Conservation (phyloP, 2,797 vertebrate genomes). For the Lepilemur ruficaudatus region DNA sequence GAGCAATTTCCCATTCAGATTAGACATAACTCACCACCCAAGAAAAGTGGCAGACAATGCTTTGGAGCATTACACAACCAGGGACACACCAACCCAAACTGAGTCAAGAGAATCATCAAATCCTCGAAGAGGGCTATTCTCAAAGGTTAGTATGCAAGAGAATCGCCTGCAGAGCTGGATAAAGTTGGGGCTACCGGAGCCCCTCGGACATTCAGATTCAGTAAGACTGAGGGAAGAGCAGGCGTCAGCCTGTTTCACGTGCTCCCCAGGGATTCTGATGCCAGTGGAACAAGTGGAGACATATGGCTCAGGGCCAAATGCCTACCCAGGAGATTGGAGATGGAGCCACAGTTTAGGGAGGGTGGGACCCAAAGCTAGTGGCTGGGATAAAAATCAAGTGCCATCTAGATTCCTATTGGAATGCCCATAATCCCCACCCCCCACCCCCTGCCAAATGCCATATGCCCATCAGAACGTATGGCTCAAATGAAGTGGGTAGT, state of each 20-base stretch:
- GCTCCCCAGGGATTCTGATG: background rate
- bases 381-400: background rate
- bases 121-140: background rate
- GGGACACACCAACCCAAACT: background rate
- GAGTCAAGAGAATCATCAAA: background rate
- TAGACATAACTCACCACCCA: background rate
- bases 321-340: background rate
- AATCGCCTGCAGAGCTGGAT: background rate
- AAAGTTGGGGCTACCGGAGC: background rate
- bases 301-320: rapidly evolving
- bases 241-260: background rate
- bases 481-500: background rate
- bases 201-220: rapidly evolving
- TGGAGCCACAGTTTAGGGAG: background rate
- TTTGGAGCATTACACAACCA: background rate
- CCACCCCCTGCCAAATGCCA: background rate
- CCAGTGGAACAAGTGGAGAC: background rate
- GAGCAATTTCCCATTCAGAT: background rate
- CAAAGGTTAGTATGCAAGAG: background rate
- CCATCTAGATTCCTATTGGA: background rate
- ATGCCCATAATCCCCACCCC: background rate
- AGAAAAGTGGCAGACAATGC: background rate
- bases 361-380: background rate
- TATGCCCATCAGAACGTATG: background rate
- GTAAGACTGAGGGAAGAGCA: background rate